phyloP scores from a whole-genome alignment of 2,888 invertebrate genomes.

The Melanchra persicariae region DNA sequence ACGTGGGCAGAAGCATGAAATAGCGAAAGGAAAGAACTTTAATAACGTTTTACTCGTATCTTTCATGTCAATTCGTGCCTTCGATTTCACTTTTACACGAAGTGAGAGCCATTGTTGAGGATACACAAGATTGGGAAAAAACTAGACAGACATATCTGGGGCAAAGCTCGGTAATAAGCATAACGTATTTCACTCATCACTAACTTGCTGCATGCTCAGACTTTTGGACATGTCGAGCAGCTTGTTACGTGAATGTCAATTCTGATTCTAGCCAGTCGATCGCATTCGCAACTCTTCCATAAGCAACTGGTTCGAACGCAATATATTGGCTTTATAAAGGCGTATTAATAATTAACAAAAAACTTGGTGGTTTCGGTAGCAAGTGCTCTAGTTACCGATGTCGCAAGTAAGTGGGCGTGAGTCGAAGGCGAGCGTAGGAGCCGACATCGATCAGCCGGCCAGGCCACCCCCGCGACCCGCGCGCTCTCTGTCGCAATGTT shows the following conservation, averaged over 20 bases:
- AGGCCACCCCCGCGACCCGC: slow-evolving; percentile 67
- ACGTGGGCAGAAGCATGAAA: slow-evolving; percentile 73
- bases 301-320: slow-evolving; percentile 71
- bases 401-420: slow-evolving; percentile 85
- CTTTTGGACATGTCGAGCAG: slow-evolving; percentile 52
- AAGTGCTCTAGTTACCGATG: slow-evolving; percentile 86
- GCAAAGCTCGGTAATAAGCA: slow-evolving; percentile 48
- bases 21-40: slow-evolving; percentile 70
- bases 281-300: slow-evolving; percentile 68
- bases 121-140: slow-evolving; percentile 56
- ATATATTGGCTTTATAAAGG: slow-evolving; percentile 74
- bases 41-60: slow-evolving; percentile 51
- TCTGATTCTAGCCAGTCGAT: slow-evolving; percentile 58
- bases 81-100: slow-evolving; percentile 55
- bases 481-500: slow-evolving; percentile 75
- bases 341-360: slow-evolving; percentile 80
- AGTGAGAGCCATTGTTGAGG: slow-evolving; percentile 51
- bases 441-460: slow-evolving; percentile 81
- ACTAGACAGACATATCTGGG: slow-evolving; percentile 48
- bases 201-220: slow-evolving; percentile 29
- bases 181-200: slow-evolving; percentile 54
- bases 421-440: slow-evolving; percentile 84
- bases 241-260: slow-evolving; percentile 62
- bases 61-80: slow-evolving; percentile 57
- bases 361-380: slow-evolving; percentile 80